Percentiles rank a stretch among this genome's conserved stretches.
Evolutionary conservation across 2,797 vertebrate genomes (phyloP).

Genomic region (Onychomys torridus): DNA sequence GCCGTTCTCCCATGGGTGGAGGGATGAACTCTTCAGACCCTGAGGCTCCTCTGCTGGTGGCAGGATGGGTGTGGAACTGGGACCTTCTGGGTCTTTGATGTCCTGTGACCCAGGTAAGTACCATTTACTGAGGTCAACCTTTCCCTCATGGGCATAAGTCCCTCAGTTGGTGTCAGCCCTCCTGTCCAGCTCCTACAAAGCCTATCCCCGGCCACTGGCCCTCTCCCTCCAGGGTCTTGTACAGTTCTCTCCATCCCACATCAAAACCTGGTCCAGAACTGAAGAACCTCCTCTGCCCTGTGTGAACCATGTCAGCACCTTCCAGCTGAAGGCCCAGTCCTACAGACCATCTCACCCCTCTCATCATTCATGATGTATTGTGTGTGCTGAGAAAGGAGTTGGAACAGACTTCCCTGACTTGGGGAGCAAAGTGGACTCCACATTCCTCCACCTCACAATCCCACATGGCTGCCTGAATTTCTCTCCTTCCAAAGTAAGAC

Average conservation of each 20-base stretch:
- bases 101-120: neutral
- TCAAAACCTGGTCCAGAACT: rapidly evolving
- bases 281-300: neutral
- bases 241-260: neutral
- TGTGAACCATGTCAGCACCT: neutral
- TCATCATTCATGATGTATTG: neutral
- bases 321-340: neutral
- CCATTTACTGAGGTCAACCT: neutral
- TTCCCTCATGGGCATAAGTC: neutral
- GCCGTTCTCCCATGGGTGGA: neutral
- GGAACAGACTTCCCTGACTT: neutral
- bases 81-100: neutral
- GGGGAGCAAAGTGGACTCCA: neutral
- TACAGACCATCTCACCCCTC: too few relatives aligned
- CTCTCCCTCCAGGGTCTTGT: neutral
- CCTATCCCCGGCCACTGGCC: neutral
- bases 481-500: too few relatives aligned
- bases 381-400: neutral
- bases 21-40: too few relatives aligned
- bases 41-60: neutral
- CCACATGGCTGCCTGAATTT: too few relatives aligned
- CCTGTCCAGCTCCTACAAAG: neutral
- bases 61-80: neutral
- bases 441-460: too few relatives aligned
- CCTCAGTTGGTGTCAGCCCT: neutral